Evolutionary conservation across 1,140 invertebrate species (phyloP).

Genomic region (Hyles vespertilio): DNA sequence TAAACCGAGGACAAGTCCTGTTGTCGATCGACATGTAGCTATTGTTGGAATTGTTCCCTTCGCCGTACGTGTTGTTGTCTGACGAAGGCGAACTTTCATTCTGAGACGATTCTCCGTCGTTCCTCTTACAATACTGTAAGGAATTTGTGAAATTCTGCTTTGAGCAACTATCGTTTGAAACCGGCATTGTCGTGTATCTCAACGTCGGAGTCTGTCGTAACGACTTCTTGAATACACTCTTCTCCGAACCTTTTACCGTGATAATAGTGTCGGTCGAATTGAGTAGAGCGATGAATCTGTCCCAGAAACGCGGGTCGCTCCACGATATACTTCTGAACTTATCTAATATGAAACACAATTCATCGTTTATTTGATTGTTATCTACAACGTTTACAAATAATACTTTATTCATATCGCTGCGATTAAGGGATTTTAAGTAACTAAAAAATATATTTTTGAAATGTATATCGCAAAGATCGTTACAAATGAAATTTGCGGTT

Average conservation of each 20-base stretch:
- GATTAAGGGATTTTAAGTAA: slow-evolving; percentile 67
- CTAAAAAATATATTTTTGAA: slow-evolving; percentile 71
- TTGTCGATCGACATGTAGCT: slow-evolving; percentile 74
- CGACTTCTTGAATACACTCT: slow-evolving; percentile 68
- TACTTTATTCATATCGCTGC: slow-evolving; percentile 65
- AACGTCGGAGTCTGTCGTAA: slow-evolving; percentile 63
- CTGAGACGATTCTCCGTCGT: slow-evolving; percentile 59
- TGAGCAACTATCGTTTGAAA: slow-evolving; percentile 68
- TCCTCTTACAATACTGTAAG: slow-evolving; percentile 62
- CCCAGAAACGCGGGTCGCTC: slow-evolving; percentile 66
- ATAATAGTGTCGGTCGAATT: slow-evolving; percentile 72
- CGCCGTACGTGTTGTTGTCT: slow-evolving; percentile 66
- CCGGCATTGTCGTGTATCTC: slow-evolving; percentile 71
- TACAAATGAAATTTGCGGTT: slow-evolving; percentile 71
- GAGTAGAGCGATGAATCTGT: slow-evolving; percentile 57
- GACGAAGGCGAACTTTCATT: slow-evolving; percentile 69
- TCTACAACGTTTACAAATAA: slow-evolving; percentile 68
- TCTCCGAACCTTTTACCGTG: slow-evolving; percentile 62
- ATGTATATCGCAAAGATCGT: slow-evolving; percentile 67
- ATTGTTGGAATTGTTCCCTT: slow-evolving; percentile 72
- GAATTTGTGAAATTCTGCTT: slow-evolving; percentile 70
- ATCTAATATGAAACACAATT: slow-evolving; percentile 63
- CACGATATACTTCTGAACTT: slow-evolving; percentile 70
- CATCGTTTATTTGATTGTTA: slow-evolving; percentile 68
- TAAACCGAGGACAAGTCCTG: slow-evolving; percentile 69